Base-by-base conservation (phyloP, 2,113 vertebrate genomes). In the Psilopsiagon aymara region DNA sequence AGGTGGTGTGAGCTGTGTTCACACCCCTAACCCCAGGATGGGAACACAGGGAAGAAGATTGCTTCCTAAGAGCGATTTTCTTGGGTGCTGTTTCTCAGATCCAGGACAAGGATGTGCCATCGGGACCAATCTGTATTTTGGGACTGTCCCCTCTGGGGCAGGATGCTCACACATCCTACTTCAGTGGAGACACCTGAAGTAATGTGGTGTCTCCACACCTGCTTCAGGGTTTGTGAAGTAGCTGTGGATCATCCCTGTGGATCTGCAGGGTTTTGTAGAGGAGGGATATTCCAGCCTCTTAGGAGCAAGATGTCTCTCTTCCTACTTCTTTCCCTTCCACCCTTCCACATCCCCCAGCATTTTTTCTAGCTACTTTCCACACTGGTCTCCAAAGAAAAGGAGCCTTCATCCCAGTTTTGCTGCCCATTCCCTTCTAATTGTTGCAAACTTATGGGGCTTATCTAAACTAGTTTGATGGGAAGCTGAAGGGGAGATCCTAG, bases 81-180 rank as follows among this genome's bases (percentile, higher is more conserved):
- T 73, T 79, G 39, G 24, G 11, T 62, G 33, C 29, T 31, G 12
- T 57, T 93, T 86, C 71, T 94, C 59, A 64, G 35, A 55, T 46
- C 33, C 47, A 57, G 13, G 52, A 62, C 12, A 69, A 70, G 12
- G 44, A 53, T 10, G 9, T 60, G 49, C 62, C 37, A 67, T 37
- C 0, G 0, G 27, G 5, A 73, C 16, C 25, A 41, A 28, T 29
- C 29, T 64, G 6, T 60, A 16, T 55, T 43, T 76, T 49, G 29
- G 75, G 29, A 51, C 53, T 44, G 52, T n/a, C 19, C 27, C 7
- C 27, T 1, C 2, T 59, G 76, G 60, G 39, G 24, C 57, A 66
- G 57, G 57, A 25, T 79, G 57, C 35, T 95, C 66, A 85, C 31
- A 28, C 43, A 52, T 39, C 52, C n/a, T 66, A 2, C 39, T 88